Evolutionary conservation across 2,888 invertebrate species (phyloP), one percentile per base, ranked within the genome.

Genomic region (Sinopyrophorus schimmeli): DNA sequence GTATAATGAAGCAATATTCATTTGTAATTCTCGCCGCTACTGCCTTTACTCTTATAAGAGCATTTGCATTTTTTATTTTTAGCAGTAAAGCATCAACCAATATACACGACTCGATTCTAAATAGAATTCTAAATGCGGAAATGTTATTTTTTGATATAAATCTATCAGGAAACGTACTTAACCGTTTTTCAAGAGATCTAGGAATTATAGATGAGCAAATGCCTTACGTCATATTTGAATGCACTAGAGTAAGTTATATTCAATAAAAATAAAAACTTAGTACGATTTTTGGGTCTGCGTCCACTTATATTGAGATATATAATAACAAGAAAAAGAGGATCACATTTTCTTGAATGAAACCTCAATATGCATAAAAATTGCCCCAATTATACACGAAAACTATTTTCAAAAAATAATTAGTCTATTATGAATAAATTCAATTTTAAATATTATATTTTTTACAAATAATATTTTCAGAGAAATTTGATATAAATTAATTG

Each of bases 1-100:
- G 17, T 27, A 10, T 53, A 11, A 53, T 67, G 24, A 60, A 59
- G 16, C 20, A 63, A 2, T 69, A 68, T 47, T 59, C 64, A 2
- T 38, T 55, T 9, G 47, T 65, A 37, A 58, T 66, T 1, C n/a
- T 64, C 2, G 30, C 53, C 3, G 59, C 66, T 3, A 52, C 61
- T 1, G 17, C 57, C n/a, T 47, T 64, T 11, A 62, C 62, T 10
- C 32, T 70, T 2, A 15, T 63, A 7, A 60, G 62, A 31, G 51
- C 61, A 6, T 60, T 65, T 20, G 14, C 20, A 5, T 52, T 52
- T 40, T 55, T 47, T 26, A 21, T 32, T 3, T 48, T 55, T n/a
- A 43, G 34, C 5, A 52, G 43, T 5, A 55, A 47, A 23, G 53
- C 43, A 15, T 53, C 57, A 0, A 50, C 26, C 14, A 50, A 44